These are phyloP conservation scores for Epirrhoe tristata DNA, from an alignment of 2,888 invertebrate genomes.

Conservation along the genomic window DNA sequence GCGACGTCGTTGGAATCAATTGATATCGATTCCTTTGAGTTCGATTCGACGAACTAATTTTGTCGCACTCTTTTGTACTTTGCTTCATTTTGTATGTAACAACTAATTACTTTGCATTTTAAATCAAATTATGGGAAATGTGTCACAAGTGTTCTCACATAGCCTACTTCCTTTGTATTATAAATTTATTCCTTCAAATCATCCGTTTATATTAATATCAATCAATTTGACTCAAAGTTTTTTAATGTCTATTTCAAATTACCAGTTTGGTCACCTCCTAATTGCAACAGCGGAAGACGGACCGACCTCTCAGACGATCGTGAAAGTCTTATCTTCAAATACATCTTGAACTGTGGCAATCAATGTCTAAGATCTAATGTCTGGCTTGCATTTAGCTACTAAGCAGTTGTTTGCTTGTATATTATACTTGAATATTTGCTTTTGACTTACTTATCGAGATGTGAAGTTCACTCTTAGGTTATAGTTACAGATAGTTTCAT, in stretches of 20 bases:
- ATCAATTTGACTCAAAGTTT: slow-evolving; percentile 5
- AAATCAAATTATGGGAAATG: not conserved
- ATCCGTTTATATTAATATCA: not conserved
- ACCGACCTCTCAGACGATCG: slow-evolving; percentile 48
- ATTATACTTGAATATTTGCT: slow-evolving; percentile 23
- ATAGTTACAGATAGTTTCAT: slow-evolving; percentile 8
- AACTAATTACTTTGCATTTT: slow-evolving; percentile 3
- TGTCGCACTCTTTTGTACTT: slow-evolving; percentile 27
- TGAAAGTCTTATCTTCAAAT: slow-evolving; percentile 59
- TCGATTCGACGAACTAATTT: slow-evolving; percentile 39
- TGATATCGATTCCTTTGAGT: slow-evolving; percentile 42
- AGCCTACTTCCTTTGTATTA: not conserved
- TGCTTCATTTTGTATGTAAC: not conserved
- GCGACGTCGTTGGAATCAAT: slow-evolving; percentile 53
- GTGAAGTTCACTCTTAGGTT: slow-evolving; percentile 15
- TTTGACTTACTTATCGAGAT: slow-evolving; percentile 16
- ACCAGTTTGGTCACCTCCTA: slow-evolving; percentile 47
- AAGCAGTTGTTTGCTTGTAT: slow-evolving; percentile 46
- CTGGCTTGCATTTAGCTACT: slow-evolving; percentile 56
- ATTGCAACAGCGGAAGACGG: slow-evolving; percentile 52
- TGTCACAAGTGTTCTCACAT: not conserved
- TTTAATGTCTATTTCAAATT: slow-evolving; percentile 51
- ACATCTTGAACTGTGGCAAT: slow-evolving; percentile 59
- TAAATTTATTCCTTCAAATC: not conserved
- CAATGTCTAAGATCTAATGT: slow-evolving; percentile 59